Percentiles rank a stretch among this genome's conserved stretches.
Conservation (phyloP, 2,888 invertebrate genomes). For the Zygaena filipendulae region DNA sequence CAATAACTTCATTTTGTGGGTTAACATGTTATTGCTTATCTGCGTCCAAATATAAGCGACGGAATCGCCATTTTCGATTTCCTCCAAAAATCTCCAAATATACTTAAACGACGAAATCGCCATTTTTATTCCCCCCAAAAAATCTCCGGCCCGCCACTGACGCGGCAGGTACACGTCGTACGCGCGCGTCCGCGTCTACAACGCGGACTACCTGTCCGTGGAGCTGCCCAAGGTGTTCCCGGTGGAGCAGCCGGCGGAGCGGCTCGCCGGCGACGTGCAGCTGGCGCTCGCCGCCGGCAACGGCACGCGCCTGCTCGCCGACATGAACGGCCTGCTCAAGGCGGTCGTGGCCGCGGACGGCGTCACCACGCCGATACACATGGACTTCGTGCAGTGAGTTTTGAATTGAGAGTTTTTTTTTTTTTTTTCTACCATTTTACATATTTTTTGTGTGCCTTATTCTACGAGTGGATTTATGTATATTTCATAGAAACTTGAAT, state of each 20-base stretch:
- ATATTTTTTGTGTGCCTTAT: no score
- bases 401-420: neutral
- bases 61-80: no score
- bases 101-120: no score
- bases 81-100: no score
- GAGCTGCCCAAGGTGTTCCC: slow-evolving; percentile 56
- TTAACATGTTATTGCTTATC: no score
- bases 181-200: slow-evolving; percentile 64
- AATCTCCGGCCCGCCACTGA: no score
- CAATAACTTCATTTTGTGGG: no score
- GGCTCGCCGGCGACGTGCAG: slow-evolving; percentile 39
- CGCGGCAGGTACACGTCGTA: slow-evolving; percentile 62
- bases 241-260: slow-evolving; percentile 35
- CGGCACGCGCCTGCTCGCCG: slow-evolving; percentile 70
- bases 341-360: slow-evolving; percentile 63
- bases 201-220: slow-evolving; percentile 54
- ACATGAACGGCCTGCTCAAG: slow-evolving; percentile 77
- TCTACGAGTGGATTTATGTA: no score
- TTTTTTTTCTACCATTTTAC: no score
- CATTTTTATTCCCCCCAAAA: no score
- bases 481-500: no score
- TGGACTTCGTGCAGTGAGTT: slow-evolving; percentile 81
- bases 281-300: slow-evolving; percentile 37
- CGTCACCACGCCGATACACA: slow-evolving; percentile 68
- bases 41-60: no score